A percentile compares a stretch with the other conserved stretches of the same genome.
Conservation (phyloP, 2,888 invertebrate species). For the Congeria kusceri region DNA sequence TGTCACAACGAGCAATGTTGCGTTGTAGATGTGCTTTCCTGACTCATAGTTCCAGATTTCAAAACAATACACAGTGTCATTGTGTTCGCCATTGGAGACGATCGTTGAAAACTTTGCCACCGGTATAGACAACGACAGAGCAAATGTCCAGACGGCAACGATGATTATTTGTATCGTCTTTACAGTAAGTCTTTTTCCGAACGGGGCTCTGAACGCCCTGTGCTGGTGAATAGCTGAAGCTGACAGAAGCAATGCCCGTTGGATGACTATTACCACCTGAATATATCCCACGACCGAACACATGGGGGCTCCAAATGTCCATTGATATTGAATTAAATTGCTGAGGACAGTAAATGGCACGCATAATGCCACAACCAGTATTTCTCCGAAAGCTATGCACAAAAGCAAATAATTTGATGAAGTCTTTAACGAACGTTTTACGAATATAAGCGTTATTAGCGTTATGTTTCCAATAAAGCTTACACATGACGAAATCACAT, state of each 20-base stretch:
- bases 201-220: slow-evolving; percentile 95
- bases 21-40: slow-evolving; percentile 88
- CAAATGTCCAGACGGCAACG: slow-evolving; percentile 90
- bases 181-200: slow-evolving; percentile 92
- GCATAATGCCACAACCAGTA: slow-evolving; percentile 70
- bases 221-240: slow-evolving; percentile 96
- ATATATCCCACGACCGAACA: slow-evolving; percentile 94
- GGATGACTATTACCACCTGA: slow-evolving; percentile 88
- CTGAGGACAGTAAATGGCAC: slow-evolving; percentile 89
- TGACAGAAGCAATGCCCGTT: slow-evolving; percentile 95
- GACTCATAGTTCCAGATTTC: slow-evolving; percentile 70
- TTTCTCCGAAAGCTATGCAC: slow-evolving; percentile 15
- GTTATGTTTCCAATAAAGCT: neutral
- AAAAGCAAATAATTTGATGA: slow-evolving; percentile 9
- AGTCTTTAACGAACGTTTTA: neutral
- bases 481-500: neutral
- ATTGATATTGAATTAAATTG: slow-evolving; percentile 89
- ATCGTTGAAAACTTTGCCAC: slow-evolving; percentile 90
- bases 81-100: slow-evolving; percentile 44
- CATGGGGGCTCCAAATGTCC: slow-evolving; percentile 94
- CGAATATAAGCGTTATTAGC: neutral
- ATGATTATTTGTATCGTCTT: slow-evolving; percentile 90
- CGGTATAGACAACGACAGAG: slow-evolving; percentile 92
- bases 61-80: slow-evolving; percentile 67
- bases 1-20: slow-evolving; percentile 90